phyloP scores from a whole-genome alignment of 2,888 invertebrate species.

The Xylota segnis region DNA sequence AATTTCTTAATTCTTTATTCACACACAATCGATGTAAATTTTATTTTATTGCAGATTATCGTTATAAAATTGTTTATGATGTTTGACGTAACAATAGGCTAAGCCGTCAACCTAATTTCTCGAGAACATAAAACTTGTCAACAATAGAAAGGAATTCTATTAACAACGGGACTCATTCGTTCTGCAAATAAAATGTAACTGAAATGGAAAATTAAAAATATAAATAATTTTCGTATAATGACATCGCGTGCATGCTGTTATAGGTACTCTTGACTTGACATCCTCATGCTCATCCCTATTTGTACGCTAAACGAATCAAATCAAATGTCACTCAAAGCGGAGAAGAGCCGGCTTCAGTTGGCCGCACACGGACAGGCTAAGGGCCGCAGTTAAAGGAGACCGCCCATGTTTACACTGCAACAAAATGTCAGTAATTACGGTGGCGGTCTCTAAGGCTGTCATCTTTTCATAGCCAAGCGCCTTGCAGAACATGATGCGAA shows the following conservation, averaged over 20 bases:
- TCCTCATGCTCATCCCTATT: conserved; percentile 31
- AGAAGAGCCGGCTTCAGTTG: conserved; percentile 29
- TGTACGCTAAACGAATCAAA: conserved; percentile 66
- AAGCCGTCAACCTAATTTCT: conserved; percentile 17
- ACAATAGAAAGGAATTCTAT: conserved; percentile 22
- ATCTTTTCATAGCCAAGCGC: conserved; percentile 25
- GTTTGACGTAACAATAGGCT: conserved; percentile 9
- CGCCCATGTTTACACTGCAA: conserved; percentile 64
- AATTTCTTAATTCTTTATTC: conserved; percentile 47
- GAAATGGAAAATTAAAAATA: conserved; percentile 36
- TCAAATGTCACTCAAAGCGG: conserved; percentile 69
- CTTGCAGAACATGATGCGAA: conserved; percentile 19
- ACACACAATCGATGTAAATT: conserved; percentile 37
- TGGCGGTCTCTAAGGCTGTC: conserved; percentile 30
- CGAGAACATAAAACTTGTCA: neutral
- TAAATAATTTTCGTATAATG: conserved; percentile 28
- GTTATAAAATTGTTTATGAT: conserved; percentile 45
- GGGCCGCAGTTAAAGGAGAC: conserved; percentile 26
- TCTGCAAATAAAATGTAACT: conserved; percentile 16
- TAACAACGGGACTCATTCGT: conserved; percentile 14
- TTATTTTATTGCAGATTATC: conserved; percentile 50
- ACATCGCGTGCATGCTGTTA: conserved; percentile 54
- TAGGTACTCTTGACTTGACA: no score
- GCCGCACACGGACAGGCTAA: conserved; percentile 45
- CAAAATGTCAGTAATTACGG: conserved; percentile 64